Conservation (phyloP, 2,113 vertebrate genomes). For the Ramphastos sulfuratus region DNA sequence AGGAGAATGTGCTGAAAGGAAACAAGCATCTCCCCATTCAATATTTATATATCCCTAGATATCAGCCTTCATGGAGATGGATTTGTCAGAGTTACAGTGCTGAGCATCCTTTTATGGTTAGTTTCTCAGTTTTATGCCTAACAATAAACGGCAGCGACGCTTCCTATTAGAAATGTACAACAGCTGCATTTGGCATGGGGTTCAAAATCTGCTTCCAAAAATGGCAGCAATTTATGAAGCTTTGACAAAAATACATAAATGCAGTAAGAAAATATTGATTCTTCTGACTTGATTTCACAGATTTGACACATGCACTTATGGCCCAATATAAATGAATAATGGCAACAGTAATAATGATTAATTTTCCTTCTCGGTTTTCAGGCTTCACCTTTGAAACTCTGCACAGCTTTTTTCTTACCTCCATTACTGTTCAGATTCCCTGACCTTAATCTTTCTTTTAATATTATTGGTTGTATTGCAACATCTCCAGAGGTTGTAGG, state of each 20-base stretch:
- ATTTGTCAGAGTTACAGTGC: conserved; percentile 55
- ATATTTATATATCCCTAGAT: conserved; percentile 58
- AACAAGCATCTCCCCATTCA: conserved; percentile 38
- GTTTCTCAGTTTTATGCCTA: conserved; percentile 61
- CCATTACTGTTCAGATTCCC: conserved; percentile 10
- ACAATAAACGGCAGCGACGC: conserved; percentile 26
- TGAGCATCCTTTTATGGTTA: conserved; percentile 56
- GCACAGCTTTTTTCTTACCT: background rate
- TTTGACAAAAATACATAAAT: conserved; percentile 54
- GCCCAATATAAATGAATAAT: conserved; percentile 53
- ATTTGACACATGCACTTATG: conserved; percentile 42
- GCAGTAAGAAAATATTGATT: conserved; percentile 64
- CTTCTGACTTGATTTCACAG: background rate
- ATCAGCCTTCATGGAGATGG: conserved; percentile 45
- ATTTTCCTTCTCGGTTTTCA: conserved; percentile 7
- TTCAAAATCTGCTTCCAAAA: conserved; percentile 52
- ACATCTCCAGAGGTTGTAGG: background rate
- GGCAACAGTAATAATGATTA: conserved; percentile 40
- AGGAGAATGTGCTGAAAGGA: conserved; percentile 40
- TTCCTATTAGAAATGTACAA: conserved; percentile 44
- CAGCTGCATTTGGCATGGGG: conserved; percentile 53
- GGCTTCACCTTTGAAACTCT: conserved; percentile 15
- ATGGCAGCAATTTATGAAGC: conserved; percentile 42
- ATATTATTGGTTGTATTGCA: background rate
- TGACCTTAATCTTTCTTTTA: conserved; percentile 17